Base-by-base conservation (phyloP, 2,113 vertebrate species). In the Pica pica region DNA sequence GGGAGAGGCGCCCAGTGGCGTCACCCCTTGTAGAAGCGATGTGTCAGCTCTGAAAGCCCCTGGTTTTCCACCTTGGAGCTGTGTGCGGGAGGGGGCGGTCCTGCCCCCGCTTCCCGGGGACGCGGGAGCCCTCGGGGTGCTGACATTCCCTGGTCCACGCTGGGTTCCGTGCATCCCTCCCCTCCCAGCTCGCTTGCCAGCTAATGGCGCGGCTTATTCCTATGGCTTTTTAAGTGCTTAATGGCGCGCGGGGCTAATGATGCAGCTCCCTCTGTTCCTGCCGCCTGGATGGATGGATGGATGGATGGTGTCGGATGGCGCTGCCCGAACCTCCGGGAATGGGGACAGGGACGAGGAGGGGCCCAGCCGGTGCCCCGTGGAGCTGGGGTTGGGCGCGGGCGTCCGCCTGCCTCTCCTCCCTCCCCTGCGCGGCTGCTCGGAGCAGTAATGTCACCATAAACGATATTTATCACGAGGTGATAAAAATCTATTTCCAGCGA, bases 401-500 rank as follows among this genome's bases (percentile, higher is more conserved):
- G 12, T 49, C 91, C 0, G 17, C 80, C 89, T 67, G 73, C 90
- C 95, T 91, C 78, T 41, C 61, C 90, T 91, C 75, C 92, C 87
- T 90, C 75, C 84, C 87, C 89, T 49, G n/a, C 67, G 1, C 2
- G 77, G 87, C 89, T 77, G 93, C 88, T 89, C 55, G 0, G 26
- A 94, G 95, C 95, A 47, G 94, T 85, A 90, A 90, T 95, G 96
- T 96, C 89, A 85, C 94, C 74, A 35, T 92, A 95, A 96, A 95
- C 21, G 93, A 91, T 95, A 95, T 97, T 97, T 97, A 96, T 96
- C 95, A 92, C 57, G 70, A 94, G 96, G 95, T 95, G 95, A 95
- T 95, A 95, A 95, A 96, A 97, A 95, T 95, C 94, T 97, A 93
- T 97, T 97, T 96, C 95, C 96, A 96, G 94, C 91, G 93, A 95